Conservation (phyloP, 2,797 vertebrate species). For the Rachycentron canadum region DNA sequence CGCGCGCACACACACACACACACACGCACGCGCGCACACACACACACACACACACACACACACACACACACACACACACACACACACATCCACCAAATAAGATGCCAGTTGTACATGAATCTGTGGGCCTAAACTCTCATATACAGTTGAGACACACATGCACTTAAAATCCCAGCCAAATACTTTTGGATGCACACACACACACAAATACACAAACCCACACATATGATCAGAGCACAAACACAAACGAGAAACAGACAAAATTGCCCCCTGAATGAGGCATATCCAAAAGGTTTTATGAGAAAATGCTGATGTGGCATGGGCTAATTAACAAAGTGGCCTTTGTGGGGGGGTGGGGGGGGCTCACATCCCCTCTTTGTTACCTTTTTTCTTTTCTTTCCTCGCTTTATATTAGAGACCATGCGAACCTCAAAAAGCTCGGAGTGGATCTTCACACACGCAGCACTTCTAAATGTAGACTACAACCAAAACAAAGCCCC, state of each 20-base stretch:
- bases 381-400: slow-evolving; percentile 44
- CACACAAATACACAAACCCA: neutral
- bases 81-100: slow-evolving; percentile 1
- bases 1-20: slow-evolving; percentile 4
- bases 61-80: slow-evolving; percentile 19
- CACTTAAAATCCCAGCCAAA: too few species aligned
- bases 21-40: slow-evolving; percentile 16
- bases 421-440: slow-evolving; percentile 78
- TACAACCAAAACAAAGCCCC: slow-evolving; percentile 73
- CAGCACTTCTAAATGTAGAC: slow-evolving; percentile 84
- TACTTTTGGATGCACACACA: too few species aligned
- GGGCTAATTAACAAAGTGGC: slow-evolving; percentile 90
- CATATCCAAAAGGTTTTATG: slow-evolving; percentile 89
- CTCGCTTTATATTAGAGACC: slow-evolving; percentile 72
- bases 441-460: slow-evolving; percentile 70
- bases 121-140: neutral
- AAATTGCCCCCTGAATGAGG: slow-evolving; percentile 77
- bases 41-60: slow-evolving; percentile 2
- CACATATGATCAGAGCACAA: slow-evolving; percentile 2
- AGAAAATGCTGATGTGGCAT: slow-evolving; percentile 91
- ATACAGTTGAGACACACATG: neutral
- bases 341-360: slow-evolving; percentile 57
- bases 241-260: slow-evolving; percentile 62
- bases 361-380: slow-evolving; percentile 18
- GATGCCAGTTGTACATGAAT: neutral